Conservation (phyloP, 2,113 vertebrate species). For the Acanthochromis polyacanthus region DNA sequence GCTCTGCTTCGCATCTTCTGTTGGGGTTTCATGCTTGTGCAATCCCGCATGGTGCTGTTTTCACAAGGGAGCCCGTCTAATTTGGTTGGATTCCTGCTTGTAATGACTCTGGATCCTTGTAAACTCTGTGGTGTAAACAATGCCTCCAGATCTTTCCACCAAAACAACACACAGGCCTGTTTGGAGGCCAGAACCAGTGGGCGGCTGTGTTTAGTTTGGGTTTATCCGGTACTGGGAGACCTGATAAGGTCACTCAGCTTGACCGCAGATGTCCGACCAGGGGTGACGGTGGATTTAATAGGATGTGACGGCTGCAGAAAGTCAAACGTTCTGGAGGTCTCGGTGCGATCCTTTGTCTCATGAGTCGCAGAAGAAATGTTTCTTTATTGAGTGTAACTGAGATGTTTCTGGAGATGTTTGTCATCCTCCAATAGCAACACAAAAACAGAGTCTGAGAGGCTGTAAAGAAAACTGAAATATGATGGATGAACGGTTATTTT, state of each 20-base stretch:
- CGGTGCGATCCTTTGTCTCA: background rate
- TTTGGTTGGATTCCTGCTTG: conserved; percentile 70
- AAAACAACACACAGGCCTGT: conserved; percentile 66
- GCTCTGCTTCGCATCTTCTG: conserved; percentile 30
- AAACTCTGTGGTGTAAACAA: conserved; percentile 79
- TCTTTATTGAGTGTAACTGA: background rate
- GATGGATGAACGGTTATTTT: no score
- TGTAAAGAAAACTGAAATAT: no score
- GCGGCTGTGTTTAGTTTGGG: conserved; percentile 75
- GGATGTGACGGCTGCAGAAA: conserved; percentile 18
- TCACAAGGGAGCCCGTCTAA: conserved; percentile 66
- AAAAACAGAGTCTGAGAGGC: no score
- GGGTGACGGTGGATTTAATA: conserved; percentile 6
- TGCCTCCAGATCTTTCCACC: conserved; percentile 69
- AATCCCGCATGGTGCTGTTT: conserved; percentile 52
- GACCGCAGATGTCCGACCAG: conserved; percentile 65
- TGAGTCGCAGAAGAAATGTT: background rate
- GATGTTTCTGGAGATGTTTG: background rate
- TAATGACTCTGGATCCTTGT: conserved; percentile 73
- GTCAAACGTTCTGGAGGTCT: background rate
- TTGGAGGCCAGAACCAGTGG: conserved; percentile 71
- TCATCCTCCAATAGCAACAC: background rate
- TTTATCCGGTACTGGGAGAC: conserved; percentile 75
- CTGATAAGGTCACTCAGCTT: conserved; percentile 71
- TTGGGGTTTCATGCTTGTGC: conserved; percentile 55